A percentile compares a stretch with the other conserved stretches of the same genome.
phyloP scores from a whole-genome alignment of 1,140 invertebrate genomes.

The Phymorhynchus buccinoides region DNA sequence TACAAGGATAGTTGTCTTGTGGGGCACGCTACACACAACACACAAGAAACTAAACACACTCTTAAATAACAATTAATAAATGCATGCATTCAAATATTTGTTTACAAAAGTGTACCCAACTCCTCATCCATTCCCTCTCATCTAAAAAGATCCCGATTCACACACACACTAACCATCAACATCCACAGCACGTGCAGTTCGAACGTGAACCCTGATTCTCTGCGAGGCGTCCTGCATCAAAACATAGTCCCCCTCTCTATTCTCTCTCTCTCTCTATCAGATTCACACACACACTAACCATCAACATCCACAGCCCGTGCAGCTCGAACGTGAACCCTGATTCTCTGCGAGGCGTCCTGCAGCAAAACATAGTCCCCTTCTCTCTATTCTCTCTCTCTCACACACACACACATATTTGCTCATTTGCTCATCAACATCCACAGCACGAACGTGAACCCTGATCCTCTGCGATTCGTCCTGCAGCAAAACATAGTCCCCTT shows the following conservation, averaged over 20 bases:
- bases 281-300: conserved; percentile 43
- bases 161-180: conserved; percentile 48
- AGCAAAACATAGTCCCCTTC: conserved; percentile 90
- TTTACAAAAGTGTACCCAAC: conserved; percentile 83
- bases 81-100: no score
- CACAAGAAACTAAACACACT: no score
- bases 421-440: conserved; percentile 57
- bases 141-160: no score
- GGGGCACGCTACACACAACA: no score
- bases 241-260: conserved; percentile 95
- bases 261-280: no score
- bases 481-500: conserved; percentile 87
- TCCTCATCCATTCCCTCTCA: no score
- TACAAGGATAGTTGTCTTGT: no score
- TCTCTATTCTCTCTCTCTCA: no score
- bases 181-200: conserved; percentile 59
- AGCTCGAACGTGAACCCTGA: conserved; percentile 63
- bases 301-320: conserved; percentile 55
- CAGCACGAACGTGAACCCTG: conserved; percentile 61
- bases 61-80: no score
- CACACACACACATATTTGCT: neutral
- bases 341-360: conserved; percentile 47
- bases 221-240: conserved; percentile 55
- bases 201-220: conserved; percentile 57
- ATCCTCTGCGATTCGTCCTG: conserved; percentile 47